Conservation (phyloP, 2,797 vertebrate genomes). For the Miichthys miiuy region DNA sequence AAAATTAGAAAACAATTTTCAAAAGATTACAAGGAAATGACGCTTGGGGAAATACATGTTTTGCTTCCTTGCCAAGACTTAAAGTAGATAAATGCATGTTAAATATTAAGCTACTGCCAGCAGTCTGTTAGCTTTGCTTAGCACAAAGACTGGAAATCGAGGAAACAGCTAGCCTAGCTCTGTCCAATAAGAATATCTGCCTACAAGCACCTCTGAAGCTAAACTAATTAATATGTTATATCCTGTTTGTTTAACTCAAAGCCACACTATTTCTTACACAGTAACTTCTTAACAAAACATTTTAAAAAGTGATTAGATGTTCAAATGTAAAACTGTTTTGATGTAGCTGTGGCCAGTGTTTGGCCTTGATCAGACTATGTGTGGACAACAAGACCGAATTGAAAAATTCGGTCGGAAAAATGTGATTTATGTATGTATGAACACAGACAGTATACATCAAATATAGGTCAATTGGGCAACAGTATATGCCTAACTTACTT, state of each 20-base stretch:
- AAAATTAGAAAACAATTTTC: not conserved
- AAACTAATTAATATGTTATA: slow-evolving; percentile 14
- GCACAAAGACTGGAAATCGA: slow-evolving; percentile 26
- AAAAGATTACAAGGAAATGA: not conserved
- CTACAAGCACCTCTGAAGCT: slow-evolving; percentile 17
- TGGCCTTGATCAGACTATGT: slow-evolving; percentile 4
- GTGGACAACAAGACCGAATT: slow-evolving; percentile 7
- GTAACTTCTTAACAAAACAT: slow-evolving; percentile 23
- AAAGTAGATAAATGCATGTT: not conserved
- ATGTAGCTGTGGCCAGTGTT: slow-evolving; percentile 15
- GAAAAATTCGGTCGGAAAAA: not conserved
- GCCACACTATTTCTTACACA: slow-evolving; percentile 1
- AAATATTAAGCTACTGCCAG: slow-evolving; percentile 21
- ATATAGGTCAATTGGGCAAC: slow-evolving; percentile 1
- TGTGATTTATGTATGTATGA: slow-evolving; percentile 6
- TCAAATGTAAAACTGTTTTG: slow-evolving; percentile 1
- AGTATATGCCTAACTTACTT: slow-evolving; percentile 16
- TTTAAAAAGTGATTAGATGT: slow-evolving; percentile 10
- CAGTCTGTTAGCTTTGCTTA: slow-evolving; percentile 19
- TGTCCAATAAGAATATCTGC: slow-evolving; percentile 16
- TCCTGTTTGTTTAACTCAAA: slow-evolving; percentile 21
- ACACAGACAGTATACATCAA: not conserved
- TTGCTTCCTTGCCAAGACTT: not conserved
- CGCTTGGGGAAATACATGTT: not conserved
- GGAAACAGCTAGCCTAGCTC: not conserved